phyloP scores from a whole-genome alignment of 2,797 vertebrate genomes.

The Mormyrops attenuatus region DNA sequence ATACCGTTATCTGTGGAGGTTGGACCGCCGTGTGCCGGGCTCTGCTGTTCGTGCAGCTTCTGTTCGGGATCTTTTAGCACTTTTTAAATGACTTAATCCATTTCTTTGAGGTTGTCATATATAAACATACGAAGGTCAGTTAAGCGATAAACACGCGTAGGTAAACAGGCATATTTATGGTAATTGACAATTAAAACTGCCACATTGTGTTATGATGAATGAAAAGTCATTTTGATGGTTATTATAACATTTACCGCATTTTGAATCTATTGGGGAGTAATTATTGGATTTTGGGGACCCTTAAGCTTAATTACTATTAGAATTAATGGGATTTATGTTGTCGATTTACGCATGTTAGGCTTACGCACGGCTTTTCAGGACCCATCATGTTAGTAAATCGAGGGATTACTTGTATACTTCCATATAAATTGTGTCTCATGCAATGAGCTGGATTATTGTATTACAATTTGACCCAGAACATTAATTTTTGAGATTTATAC shows the following conservation, averaged over 20 bases:
- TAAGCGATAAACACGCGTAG: neutral
- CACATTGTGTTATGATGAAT: neutral
- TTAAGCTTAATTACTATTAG: neutral
- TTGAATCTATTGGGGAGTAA: neutral
- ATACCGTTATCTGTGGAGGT: neutral
- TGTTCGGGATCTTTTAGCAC: neutral
- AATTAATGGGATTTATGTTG: neutral
- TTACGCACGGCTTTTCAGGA: neutral
- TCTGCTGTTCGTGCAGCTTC: neutral
- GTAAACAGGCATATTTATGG: neutral
- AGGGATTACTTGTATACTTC: slow-evolving; percentile 31
- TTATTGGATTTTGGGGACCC: neutral
- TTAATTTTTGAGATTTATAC: slow-evolving; percentile 21
- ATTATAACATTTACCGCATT: neutral
- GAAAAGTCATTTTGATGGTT: neutral
- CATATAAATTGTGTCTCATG: slow-evolving; percentile 35
- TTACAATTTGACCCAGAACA: slow-evolving; percentile 16
- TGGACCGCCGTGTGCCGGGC: neutral
- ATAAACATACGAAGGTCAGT: neutral
- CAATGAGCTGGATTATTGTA: slow-evolving; percentile 25
- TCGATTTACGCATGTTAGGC: neutral
- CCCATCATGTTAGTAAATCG: neutral
- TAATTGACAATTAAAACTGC: neutral
- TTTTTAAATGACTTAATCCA: neutral
- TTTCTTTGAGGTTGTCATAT: neutral